These are phyloP conservation scores for Eumaeus atala DNA, from an alignment of 1,140 invertebrate genomes.

Conservation along the genomic window DNA sequence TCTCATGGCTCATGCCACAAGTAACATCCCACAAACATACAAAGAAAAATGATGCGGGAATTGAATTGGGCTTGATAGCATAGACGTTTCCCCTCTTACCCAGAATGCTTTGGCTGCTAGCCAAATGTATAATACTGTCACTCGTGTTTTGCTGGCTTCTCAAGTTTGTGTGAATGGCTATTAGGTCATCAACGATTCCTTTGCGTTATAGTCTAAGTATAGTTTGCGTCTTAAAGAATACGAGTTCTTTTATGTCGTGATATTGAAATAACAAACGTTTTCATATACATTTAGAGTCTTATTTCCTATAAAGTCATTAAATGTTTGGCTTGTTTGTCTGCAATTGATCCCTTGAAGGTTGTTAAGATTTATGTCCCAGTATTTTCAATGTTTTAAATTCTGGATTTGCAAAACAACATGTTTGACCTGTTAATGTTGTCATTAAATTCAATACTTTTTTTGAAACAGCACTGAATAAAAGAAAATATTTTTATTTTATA, in stretches of 20 bases:
- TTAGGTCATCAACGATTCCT: constrained; percentile 14
- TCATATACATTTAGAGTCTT: no score
- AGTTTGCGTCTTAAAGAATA: constrained; percentile 7
- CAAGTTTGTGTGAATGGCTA: constrained; percentile 26
- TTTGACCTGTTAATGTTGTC: no score
- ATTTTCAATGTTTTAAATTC: no score
- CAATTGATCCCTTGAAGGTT: no score
- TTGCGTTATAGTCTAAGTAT: constrained; percentile 4
- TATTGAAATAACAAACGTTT: no score
- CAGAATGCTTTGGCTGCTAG: constrained; percentile 41
- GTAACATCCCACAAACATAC: constrained; percentile 4
- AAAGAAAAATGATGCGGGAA: constrained; percentile 23
- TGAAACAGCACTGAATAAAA: no score
- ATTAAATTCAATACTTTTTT: no score
- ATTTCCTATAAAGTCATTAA: no score
- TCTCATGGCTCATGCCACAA: constrained; percentile 14
- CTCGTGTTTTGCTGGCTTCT: constrained; percentile 23
- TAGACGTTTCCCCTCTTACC: constrained; percentile 14
- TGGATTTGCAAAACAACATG: no score
- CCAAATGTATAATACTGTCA: constrained; percentile 41
- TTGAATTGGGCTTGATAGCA: constrained; percentile 18
- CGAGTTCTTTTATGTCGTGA: constrained; percentile 7
- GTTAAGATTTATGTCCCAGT: no score
- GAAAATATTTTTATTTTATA: no score
- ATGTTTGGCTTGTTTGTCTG: no score